phyloP scores from a whole-genome alignment of 2,797 vertebrate genomes.

The Lindbergichthys nudifrons region DNA sequence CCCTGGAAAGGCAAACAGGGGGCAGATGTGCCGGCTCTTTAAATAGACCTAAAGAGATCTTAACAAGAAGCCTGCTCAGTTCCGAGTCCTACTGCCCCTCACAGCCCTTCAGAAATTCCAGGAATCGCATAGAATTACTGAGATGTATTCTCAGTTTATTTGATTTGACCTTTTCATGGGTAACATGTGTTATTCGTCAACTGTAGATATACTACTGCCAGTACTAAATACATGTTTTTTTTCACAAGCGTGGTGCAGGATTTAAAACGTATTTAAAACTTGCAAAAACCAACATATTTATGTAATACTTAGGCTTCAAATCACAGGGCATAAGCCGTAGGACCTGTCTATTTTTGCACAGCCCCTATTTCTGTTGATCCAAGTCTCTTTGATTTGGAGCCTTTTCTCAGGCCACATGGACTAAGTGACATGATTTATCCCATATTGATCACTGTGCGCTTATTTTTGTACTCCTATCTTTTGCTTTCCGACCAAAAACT shows the following conservation, averaged over 20 bases:
- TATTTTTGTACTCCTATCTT: constrained; percentile 21
- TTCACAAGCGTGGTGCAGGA: neutral
- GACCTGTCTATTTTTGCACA: constrained; percentile 7
- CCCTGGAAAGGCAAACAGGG: constrained; percentile 77
- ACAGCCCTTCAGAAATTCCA: constrained; percentile 42
- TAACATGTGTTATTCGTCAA: neutral
- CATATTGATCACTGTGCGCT: constrained; percentile 32
- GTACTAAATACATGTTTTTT: neutral
- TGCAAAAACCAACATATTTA: neutral
- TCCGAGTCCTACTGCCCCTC: constrained; percentile 29
- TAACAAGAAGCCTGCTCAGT: constrained; percentile 58
- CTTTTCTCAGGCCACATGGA: constrained; percentile 13
- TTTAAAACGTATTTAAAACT: neutral
- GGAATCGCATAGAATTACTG: constrained; percentile 10
- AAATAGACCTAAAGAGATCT: constrained; percentile 75
- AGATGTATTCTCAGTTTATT: constrained; percentile 6
- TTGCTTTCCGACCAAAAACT: constrained; percentile 43
- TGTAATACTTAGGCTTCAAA: neutral
- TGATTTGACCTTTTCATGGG: neutral
- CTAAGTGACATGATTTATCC: constrained; percentile 46
- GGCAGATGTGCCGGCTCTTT: constrained; percentile 75
- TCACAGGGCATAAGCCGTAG: neutral
- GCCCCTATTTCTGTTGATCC: constrained; percentile 3
- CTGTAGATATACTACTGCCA: neutral
- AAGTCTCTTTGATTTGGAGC: constrained; percentile 2